Evolutionary conservation across 2,113 vertebrate species (phyloP).

Genomic region (Leptocoma aspasia): DNA sequence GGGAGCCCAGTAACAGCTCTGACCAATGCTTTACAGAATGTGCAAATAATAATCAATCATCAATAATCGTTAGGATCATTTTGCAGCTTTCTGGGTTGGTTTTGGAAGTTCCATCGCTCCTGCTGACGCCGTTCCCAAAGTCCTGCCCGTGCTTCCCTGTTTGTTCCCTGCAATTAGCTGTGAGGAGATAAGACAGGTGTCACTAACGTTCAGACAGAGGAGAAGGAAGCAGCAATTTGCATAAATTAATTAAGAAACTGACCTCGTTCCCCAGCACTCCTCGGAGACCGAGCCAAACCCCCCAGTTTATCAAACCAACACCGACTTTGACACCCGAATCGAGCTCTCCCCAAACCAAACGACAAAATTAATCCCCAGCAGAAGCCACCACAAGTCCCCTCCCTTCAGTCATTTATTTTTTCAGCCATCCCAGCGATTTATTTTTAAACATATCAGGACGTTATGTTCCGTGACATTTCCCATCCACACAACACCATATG

Average conservation of each 20-base stretch:
- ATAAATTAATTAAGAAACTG: constrained; percentile 60
- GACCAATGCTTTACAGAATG: neutral
- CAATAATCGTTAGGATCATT: accelerated
- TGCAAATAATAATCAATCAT: neutral
- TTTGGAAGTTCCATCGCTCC: accelerated
- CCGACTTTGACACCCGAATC: neutral
- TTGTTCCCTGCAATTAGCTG: neutral
- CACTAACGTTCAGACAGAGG: neutral
- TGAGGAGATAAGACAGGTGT: constrained; percentile 38
- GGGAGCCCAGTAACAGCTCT: neutral
- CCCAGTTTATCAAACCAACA: constrained; percentile 1
- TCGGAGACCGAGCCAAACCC: neutral
- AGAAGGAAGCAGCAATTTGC: constrained; percentile 46
- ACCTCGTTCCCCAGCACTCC: constrained; percentile 1
- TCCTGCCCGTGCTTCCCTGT: neutral
- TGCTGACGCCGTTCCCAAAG: neutral
- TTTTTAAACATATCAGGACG: constrained; percentile 67
- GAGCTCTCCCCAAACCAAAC: neutral
- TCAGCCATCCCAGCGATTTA: constrained; percentile 55
- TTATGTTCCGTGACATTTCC: constrained; percentile 67
- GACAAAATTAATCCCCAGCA: constrained; percentile 2
- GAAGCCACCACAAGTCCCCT: neutral
- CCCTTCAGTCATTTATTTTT: constrained; percentile 40
- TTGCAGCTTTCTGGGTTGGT: neutral
- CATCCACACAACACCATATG: constrained; percentile 68